phyloP scores from a whole-genome alignment of 2,888 invertebrate species.

The Horisme vitalbata region DNA sequence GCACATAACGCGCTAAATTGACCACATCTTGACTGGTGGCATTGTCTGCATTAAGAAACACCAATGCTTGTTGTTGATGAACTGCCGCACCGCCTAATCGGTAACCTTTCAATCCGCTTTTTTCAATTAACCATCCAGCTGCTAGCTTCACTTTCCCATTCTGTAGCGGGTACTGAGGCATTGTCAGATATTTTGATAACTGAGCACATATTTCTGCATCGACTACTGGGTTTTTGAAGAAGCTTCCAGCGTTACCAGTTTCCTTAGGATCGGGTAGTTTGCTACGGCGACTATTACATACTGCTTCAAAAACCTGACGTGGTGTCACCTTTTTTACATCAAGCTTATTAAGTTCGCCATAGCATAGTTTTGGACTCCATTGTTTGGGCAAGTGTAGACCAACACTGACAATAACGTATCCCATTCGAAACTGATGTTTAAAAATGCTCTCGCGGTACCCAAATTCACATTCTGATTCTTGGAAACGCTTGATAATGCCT shows the following conservation, averaged over 20 bases:
- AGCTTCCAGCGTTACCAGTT: conserved; percentile 29
- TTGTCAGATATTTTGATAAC: conserved; percentile 10
- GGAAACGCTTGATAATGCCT: conserved; percentile 2
- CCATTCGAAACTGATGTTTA: conserved; percentile 17
- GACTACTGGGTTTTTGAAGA: conserved; percentile 27
- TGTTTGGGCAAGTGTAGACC: conserved; percentile 13
- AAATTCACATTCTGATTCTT: conserved; percentile 15
- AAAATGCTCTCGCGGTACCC: conserved; percentile 28
- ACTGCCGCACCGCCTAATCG: conserved; percentile 22
- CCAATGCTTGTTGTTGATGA: conserved; percentile 26
- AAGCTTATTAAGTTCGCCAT: conserved; percentile 16
- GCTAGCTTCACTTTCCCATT: conserved; percentile 23
- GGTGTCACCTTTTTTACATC: conserved; percentile 4
- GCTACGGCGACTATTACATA: conserved; percentile 19
- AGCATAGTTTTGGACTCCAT: conserved; percentile 10
- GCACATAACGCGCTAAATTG: conserved; percentile 17
- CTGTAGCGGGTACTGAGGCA: conserved; percentile 16
- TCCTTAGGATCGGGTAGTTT: conserved; percentile 25
- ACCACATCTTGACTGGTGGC: conserved; percentile 23
- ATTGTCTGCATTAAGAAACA: conserved; percentile 22
- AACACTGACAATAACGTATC: conserved; percentile 18
- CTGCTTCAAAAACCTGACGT: conserved; percentile 11
- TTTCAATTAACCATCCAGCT: conserved; percentile 30
- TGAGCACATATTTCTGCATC: conserved; percentile 6
- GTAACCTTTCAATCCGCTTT: conserved; percentile 24